These are phyloP conservation scores for Pionites leucogaster DNA, from an alignment of 2,113 vertebrate genomes.

Conservation along the genomic window DNA sequence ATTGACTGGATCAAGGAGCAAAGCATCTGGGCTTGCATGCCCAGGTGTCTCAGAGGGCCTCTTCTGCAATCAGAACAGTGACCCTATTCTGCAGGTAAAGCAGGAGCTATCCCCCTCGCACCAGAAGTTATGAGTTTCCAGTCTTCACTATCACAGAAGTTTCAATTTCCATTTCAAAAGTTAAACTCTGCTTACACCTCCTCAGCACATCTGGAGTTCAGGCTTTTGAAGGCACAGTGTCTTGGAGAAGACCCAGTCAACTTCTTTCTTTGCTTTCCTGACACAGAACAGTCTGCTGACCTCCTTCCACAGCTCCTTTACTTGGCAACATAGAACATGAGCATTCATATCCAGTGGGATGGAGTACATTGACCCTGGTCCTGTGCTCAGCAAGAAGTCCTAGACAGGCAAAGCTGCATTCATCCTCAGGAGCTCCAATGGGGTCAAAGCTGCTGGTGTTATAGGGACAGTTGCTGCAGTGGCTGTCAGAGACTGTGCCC, in stretches of 20 bases:
- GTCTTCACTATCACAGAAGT: background rate
- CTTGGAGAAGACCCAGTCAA: background rate
- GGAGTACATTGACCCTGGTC: background rate
- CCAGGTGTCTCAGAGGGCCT: background rate
- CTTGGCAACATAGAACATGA: background rate
- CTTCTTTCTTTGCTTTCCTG: background rate
- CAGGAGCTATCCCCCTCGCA: background rate
- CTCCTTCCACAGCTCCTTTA: background rate
- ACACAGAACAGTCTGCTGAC: background rate
- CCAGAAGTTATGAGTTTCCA: background rate
- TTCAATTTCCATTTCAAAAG: background rate
- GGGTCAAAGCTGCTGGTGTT: background rate
- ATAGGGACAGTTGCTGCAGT: background rate
- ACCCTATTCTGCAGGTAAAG: background rate
- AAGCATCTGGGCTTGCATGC: background rate
- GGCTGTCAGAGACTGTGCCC: background rate
- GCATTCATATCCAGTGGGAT: background rate
- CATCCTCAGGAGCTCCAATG: background rate
- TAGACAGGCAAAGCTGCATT: background rate
- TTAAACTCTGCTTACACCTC: background rate
- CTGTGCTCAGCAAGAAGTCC: background rate
- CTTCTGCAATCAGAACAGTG: background rate
- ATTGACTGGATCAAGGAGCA: background rate
- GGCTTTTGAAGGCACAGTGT: background rate
- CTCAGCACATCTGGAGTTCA: background rate